Percentiles rank a stretch among this genome's conserved stretches.
phyloP scores from a whole-genome alignment of 2,113 vertebrate species.

The Anguilla rostrata region DNA sequence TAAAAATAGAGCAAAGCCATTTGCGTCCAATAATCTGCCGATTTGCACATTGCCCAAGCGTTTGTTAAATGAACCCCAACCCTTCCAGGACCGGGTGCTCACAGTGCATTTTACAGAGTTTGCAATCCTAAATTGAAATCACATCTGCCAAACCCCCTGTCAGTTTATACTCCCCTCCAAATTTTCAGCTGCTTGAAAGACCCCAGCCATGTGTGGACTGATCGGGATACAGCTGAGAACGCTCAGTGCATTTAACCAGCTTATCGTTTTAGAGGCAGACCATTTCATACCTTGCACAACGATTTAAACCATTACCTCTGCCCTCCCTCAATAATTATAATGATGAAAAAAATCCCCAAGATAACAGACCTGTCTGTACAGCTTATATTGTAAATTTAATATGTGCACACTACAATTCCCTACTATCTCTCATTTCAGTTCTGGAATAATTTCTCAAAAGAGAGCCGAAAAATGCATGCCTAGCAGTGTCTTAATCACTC shows the following conservation, averaged over 20 bases:
- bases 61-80: conserved; percentile 23
- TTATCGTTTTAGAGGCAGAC: conserved; percentile 36
- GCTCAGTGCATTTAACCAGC: conserved; percentile 43
- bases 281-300: conserved; percentile 22
- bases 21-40: conserved; percentile 39
- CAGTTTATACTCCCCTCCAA: background rate
- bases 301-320: background rate
- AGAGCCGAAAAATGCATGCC: background rate
- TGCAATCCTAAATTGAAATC: conserved; percentile 9
- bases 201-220: conserved; percentile 11
- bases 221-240: conserved; percentile 31
- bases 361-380: background rate
- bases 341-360: background rate
- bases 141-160: background rate
- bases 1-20: conserved; percentile 41
- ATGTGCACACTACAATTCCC: background rate
- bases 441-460: background rate
- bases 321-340: background rate
- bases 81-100: conserved; percentile 18
- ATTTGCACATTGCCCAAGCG: conserved; percentile 59
- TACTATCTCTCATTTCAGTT: conserved; percentile 24
- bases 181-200: conserved; percentile 34
- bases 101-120: background rate
- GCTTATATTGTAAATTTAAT: background rate
- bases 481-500: background rate